Conservation (phyloP, 2,797 vertebrate species). For the Pteronotus mesoamericanus region DNA sequence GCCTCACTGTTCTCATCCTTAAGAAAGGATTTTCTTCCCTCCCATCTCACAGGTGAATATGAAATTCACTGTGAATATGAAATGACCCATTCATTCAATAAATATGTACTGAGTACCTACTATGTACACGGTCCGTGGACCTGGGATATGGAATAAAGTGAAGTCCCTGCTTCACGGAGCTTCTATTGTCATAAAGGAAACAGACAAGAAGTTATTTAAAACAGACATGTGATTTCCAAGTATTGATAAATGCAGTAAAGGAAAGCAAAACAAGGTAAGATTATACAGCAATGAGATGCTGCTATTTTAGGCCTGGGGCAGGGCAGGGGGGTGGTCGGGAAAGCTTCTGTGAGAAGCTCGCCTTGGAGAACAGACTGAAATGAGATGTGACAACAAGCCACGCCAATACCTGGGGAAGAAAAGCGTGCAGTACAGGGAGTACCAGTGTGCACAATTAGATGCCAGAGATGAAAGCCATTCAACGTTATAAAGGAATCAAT, state of each 20-base stretch:
- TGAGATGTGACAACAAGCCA: not conserved
- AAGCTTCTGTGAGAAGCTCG: not conserved
- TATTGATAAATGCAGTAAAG: not conserved
- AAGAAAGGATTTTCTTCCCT: not conserved
- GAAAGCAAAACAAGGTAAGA: not conserved
- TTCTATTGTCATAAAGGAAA: not conserved
- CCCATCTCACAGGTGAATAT: not conserved
- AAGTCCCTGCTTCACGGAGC: not conserved
- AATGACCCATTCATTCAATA: not conserved
- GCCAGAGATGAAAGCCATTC: not conserved
- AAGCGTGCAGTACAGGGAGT: no score
- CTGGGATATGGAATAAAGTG: not conserved
- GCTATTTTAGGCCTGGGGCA: not conserved
- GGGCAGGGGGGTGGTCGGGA: fast-evolving
- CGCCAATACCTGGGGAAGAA: not conserved
- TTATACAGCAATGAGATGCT: not conserved
- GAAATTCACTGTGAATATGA: not conserved
- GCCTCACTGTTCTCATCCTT: not conserved
- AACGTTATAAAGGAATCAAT: not conserved
- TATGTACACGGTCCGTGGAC: no score
- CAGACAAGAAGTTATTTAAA: not conserved
- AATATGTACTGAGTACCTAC: not conserved
- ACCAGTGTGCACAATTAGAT: not conserved
- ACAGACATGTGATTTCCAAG: not conserved
- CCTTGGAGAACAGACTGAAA: not conserved